Conservation (phyloP, 2,797 vertebrate genomes). For the Diplodus puntazzo region DNA sequence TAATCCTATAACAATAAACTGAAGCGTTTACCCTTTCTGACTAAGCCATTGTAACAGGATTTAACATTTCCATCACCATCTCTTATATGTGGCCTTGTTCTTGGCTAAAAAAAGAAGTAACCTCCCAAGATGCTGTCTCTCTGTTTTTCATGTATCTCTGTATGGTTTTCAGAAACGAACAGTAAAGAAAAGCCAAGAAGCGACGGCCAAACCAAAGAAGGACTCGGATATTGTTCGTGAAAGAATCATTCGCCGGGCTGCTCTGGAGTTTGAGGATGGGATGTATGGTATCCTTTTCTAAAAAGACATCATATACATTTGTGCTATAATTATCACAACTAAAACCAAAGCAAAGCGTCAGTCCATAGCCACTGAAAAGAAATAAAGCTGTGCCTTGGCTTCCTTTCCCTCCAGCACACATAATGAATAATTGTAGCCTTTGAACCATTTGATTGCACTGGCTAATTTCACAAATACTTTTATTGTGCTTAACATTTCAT, state of each 20-base stretch:
- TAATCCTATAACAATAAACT: background rate
- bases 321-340: background rate
- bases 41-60: slow-evolving; percentile 2
- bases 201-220: slow-evolving; percentile 88
- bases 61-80: slow-evolving; percentile 1
- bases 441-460: slow-evolving; percentile 30
- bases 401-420: background rate
- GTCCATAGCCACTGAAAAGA: background rate
- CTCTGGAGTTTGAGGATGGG: slow-evolving; percentile 96
- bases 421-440: slow-evolving; percentile 35
- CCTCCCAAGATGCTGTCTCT: slow-evolving; percentile 30
- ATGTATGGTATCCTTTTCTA: slow-evolving; percentile 97
- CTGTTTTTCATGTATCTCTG: slow-evolving; percentile 25
- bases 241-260: slow-evolving; percentile 95
- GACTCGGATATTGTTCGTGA: slow-evolving; percentile 92
- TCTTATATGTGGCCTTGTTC: slow-evolving; percentile 18
- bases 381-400: background rate
- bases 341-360: slow-evolving; percentile 8
- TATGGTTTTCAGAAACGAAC: slow-evolving; percentile 89
- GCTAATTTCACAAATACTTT: slow-evolving; percentile 20
- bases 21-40: background rate
- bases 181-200: slow-evolving; percentile 85
- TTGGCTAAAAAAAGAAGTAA: slow-evolving; percentile 25
- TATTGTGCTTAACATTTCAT: background rate
- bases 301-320: background rate